Conservation (phyloP, 2,888 invertebrate species). For the Pristionchus fissidentatus region DNA sequence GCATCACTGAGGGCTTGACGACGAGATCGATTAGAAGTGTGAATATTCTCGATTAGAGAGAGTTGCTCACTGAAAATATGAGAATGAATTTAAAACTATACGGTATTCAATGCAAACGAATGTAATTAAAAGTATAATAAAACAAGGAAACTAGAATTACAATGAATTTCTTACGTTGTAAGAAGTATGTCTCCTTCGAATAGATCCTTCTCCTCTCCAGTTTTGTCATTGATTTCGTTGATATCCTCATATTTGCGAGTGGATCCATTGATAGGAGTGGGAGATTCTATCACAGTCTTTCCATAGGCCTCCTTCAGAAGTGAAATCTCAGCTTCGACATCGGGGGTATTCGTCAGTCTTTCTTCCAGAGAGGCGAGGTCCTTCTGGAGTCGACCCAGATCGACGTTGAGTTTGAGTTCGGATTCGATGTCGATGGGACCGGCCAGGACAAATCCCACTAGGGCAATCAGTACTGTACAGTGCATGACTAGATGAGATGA, state of each 20-base stretch:
- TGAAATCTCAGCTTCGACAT: too few species aligned
- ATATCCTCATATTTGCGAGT: not conserved
- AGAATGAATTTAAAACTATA: not conserved
- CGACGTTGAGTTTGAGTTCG: not conserved
- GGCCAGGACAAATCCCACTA: not conserved
- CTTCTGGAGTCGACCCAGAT: slow-evolving; percentile 20
- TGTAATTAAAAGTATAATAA: too few species aligned
- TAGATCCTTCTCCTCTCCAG: slow-evolving; percentile 39
- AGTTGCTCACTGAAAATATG: not conserved
- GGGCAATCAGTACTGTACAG: not conserved
- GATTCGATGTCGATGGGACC: slow-evolving; percentile 4
- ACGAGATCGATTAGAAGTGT: not conserved
- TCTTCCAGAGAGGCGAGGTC: not conserved
- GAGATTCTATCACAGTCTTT: too few species aligned
- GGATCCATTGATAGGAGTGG: too few species aligned
- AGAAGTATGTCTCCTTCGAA: not conserved
- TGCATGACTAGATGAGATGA: too few species aligned
- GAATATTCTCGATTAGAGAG: too few species aligned
- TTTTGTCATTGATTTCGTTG: slow-evolving; percentile 14
- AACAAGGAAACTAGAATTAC: too few species aligned
- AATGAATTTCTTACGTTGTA: too few species aligned
- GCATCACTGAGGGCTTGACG: not conserved
- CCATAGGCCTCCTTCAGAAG: too few species aligned
- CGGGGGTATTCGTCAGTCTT: not conserved
- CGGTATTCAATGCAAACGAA: too few species aligned